Conservation (phyloP, 2,888 invertebrate genomes). For the Ophonus ardosiacus region DNA sequence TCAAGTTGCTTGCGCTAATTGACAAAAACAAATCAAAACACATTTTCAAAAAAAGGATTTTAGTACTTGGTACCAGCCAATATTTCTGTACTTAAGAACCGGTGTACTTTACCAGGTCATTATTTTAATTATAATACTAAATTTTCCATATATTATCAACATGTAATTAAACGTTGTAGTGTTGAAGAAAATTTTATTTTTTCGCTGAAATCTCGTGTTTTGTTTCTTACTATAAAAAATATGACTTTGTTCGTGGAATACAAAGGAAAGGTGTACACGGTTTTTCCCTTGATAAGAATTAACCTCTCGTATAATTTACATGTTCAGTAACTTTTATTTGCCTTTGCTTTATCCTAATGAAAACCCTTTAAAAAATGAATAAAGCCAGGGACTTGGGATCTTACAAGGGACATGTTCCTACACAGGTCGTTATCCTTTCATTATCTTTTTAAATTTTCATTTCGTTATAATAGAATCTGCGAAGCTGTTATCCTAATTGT, state of each 20-base stretch:
- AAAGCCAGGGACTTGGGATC: neutral
- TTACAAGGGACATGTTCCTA: neutral
- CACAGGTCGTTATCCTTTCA: neutral
- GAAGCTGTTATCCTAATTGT: neutral
- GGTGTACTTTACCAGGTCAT: too few relatives aligned
- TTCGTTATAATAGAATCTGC: neutral
- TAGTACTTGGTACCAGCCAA: too few relatives aligned
- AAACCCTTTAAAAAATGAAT: neutral
- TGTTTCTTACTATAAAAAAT: neutral
- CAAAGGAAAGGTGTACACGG: neutral
- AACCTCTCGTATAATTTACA: neutral
- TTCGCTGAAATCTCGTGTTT: neutral
- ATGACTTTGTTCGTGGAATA: neutral
- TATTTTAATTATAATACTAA: neutral
- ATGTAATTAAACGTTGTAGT: neutral
- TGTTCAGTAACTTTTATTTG: neutral
- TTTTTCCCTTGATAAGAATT: neutral
- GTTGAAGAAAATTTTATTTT: neutral
- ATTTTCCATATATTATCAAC: neutral
- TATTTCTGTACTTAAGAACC: too few relatives aligned
- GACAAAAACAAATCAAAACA: too few relatives aligned
- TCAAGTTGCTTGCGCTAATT: too few relatives aligned
- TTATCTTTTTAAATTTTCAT: neutral
- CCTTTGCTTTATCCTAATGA: neutral
- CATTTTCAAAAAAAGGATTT: too few relatives aligned